These are phyloP conservation scores for Hylaea fasciaria DNA, from an alignment of 2,888 invertebrate species.

Conservation along the genomic window DNA sequence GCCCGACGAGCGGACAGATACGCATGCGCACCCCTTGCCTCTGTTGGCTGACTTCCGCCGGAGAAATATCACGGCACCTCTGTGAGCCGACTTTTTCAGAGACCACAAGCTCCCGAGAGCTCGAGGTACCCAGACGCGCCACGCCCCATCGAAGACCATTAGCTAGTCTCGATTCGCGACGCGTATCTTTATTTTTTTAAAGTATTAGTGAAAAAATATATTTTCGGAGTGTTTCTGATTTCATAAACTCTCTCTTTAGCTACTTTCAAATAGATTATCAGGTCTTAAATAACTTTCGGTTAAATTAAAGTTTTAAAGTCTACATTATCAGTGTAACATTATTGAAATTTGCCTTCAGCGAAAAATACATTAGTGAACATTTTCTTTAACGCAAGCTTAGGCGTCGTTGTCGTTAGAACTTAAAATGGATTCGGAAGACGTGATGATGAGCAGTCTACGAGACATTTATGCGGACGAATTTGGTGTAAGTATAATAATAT, in stretches of 20 bases:
- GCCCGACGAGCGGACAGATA: slow-evolving; percentile 66
- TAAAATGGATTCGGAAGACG: not conserved
- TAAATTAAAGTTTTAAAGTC: too few species aligned
- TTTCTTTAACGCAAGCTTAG: not conserved
- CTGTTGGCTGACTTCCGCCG: slow-evolving; percentile 66
- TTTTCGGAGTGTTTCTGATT: slow-evolving; percentile 1
- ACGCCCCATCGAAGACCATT: not conserved
- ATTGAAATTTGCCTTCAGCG: too few species aligned
- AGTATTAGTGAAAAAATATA: slow-evolving; percentile 1
- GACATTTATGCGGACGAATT: not conserved
- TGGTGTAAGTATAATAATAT: not conserved
- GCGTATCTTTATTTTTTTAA: slow-evolving; percentile 4
- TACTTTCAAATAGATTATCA: too few species aligned
- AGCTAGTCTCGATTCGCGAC: slow-evolving; percentile 9
- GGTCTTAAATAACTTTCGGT: too few species aligned
- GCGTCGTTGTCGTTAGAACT: not conserved
- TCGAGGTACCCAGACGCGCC: not conserved
- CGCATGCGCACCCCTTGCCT: slow-evolving; percentile 56
- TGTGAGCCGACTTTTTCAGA: slow-evolving; percentile 56
- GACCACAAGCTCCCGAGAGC: not conserved
- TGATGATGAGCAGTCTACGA: too few species aligned
- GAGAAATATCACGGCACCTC: slow-evolving; percentile 68
- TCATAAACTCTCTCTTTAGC: too few species aligned
- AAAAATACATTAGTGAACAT: slow-evolving; percentile 1
- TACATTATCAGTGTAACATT: too few species aligned